phyloP scores from a whole-genome alignment of 1,140 invertebrate species.

The Euura saliciscinereae region DNA sequence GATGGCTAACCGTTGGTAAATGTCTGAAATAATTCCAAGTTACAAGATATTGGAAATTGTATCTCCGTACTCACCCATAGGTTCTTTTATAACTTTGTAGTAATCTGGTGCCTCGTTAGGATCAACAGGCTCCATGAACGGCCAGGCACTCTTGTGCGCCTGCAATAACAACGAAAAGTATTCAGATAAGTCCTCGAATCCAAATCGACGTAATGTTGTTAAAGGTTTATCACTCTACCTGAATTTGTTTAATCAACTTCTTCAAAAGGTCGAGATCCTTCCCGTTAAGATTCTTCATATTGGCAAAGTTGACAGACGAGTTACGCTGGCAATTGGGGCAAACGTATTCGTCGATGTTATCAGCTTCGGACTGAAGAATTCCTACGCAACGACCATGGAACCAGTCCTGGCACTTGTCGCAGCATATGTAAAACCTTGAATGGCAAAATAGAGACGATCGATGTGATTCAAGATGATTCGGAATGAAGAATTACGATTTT shows the following conservation, averaged over 20 bases:
- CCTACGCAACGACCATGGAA: constrained; percentile 98
- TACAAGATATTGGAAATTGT: constrained; percentile 4
- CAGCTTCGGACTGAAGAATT: constrained; percentile 91
- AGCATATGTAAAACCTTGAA: constrained; percentile 92
- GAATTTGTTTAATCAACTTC: constrained; percentile 88
- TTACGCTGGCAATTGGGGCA: constrained; percentile 94
- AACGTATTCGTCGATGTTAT: constrained; percentile 94
- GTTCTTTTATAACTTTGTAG: constrained; percentile 97
- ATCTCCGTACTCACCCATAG: constrained; percentile 82
- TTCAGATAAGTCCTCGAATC: constrained; percentile 20
- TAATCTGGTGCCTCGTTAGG: constrained; percentile 95
- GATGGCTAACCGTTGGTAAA: background rate
- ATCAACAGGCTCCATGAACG: constrained; percentile 96
- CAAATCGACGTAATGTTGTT: background rate
- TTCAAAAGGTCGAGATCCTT: constrained; percentile 86
- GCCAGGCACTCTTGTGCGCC: constrained; percentile 93
- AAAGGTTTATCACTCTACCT: constrained; percentile 63
- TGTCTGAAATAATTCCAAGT: background rate
- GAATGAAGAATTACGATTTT: too few relatives aligned
- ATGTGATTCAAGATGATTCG: too few relatives aligned
- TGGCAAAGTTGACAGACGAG: constrained; percentile 85
- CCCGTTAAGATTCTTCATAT: constrained; percentile 83
- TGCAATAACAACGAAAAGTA: constrained; percentile 46
- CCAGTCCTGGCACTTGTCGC: constrained; percentile 98
- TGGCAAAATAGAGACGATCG: constrained; percentile 6